Conservation (phyloP, 2,113 vertebrate genomes). For the Pseudopipra pipra region DNA sequence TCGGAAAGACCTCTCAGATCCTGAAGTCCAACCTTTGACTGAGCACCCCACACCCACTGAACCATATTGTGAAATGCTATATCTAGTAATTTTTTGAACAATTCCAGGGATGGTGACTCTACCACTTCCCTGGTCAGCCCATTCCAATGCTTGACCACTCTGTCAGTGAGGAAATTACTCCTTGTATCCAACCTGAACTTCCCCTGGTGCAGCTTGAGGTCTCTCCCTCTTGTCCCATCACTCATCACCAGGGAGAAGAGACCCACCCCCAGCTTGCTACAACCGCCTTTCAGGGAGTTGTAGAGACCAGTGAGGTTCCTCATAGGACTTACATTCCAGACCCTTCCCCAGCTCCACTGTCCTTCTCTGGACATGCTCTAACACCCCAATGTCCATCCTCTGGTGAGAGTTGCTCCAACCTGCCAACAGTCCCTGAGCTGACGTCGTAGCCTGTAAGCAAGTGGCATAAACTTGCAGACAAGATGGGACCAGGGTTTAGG, state of each 20-base stretch:
- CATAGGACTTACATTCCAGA: not conserved
- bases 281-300: not conserved
- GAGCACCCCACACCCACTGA: not conserved
- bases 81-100: no score
- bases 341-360: fast-evolving
- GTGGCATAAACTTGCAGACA: fast-evolving
- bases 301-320: not conserved
- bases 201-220: not conserved
- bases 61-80: no score
- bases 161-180: not conserved
- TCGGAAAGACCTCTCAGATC: not conserved
- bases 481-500: not conserved
- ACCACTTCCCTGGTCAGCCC: not conserved
- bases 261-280: not conserved
- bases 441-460: fast-evolving
- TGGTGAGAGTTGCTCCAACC: not conserved
- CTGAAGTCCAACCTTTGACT: not conserved
- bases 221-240: not conserved
- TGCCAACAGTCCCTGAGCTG: not conserved
- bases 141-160: not conserved
- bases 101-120: not conserved
- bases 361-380: not conserved
- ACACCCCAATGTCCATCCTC: not conserved
- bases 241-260: not conserved
- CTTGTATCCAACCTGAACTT: not conserved